Conservation (phyloP, 1,140 invertebrate species). For the Acromyrmex echinatior region DNA sequence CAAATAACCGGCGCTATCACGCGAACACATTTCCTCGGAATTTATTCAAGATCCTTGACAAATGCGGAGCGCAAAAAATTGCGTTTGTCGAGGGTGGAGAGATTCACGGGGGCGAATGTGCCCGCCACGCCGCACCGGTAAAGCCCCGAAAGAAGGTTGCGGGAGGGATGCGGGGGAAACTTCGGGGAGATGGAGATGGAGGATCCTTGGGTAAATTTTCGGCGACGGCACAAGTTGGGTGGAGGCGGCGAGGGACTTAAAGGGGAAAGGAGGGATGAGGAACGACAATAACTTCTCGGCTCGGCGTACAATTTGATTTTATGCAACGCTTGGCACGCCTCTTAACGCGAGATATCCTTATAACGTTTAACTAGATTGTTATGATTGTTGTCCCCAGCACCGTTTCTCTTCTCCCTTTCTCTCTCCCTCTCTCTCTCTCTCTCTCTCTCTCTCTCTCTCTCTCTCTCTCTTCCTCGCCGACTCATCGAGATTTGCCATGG, state of each 20-base stretch:
- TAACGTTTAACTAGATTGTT: conserved; percentile 86
- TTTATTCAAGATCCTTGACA: conserved; percentile 64
- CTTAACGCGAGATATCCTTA: conserved; percentile 86
- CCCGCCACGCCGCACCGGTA: conserved; percentile 23
- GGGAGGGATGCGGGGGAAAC: conserved; percentile 21
- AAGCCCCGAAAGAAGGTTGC: conserved; percentile 41
- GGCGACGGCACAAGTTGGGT: conserved; percentile 74
- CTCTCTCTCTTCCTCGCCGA: conserved; percentile 34
- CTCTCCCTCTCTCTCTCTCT: conserved; percentile 3
- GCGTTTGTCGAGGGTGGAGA: conserved; percentile 54
- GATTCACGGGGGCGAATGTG: conserved; percentile 34
- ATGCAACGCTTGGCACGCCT: conserved; percentile 87
- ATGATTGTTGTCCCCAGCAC: conserved; percentile 83
- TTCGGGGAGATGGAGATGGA: conserved; percentile 55
- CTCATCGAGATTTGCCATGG: conserved; percentile 10
- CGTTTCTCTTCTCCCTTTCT: conserved; percentile 45
- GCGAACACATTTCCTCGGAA: conserved; percentile 45
- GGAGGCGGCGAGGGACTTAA: conserved; percentile 8
- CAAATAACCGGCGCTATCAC: conserved; percentile 27
- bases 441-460: conserved; percentile 1
- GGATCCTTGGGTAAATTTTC: conserved; percentile 78
- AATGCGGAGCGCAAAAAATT: conserved; percentile 59
- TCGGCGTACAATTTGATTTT: conserved; percentile 87
- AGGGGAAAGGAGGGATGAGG: conserved; percentile 77
- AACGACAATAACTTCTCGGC: conserved; percentile 86